A percentile compares a stretch with the other conserved stretches of the same genome.
Evolutionary conservation across 2,888 invertebrate genomes (phyloP).

Genomic region (Thecophora atra): DNA sequence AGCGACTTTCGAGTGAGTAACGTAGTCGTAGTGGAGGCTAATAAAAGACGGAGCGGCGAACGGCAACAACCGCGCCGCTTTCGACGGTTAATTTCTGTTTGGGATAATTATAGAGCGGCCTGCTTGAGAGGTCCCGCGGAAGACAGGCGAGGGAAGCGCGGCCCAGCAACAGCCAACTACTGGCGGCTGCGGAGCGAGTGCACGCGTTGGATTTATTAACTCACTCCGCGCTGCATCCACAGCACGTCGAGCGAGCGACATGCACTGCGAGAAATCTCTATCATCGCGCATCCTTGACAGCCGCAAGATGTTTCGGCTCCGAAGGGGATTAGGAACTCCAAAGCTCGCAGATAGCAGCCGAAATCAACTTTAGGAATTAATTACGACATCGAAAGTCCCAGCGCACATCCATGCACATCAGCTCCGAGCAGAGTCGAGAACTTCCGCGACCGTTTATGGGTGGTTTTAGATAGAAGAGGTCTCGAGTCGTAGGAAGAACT

Average conservation of each 20-base stretch:
- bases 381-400: too few relatives aligned
- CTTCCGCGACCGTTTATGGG: too few relatives aligned
- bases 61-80: slow-evolving; percentile 50
- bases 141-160: slow-evolving; percentile 30
- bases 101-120: slow-evolving; percentile 63
- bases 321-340: too few relatives aligned
- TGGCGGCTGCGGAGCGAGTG: slow-evolving; percentile 50
- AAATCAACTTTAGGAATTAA: too few relatives aligned
- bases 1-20: slow-evolving; percentile 1
- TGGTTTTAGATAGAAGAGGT: too few relatives aligned
- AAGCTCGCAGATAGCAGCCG: too few relatives aligned
- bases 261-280: slow-evolving; percentile 22
- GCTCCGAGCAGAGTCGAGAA: too few relatives aligned
- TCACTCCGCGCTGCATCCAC: slow-evolving; percentile 26
- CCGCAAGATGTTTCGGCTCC: neutral
- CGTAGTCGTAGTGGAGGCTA: slow-evolving; percentile 3
- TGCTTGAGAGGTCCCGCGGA: slow-evolving; percentile 30
- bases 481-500: too few relatives aligned
- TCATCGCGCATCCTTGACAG: neutral
- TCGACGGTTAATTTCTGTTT: slow-evolving; percentile 62
- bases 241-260: slow-evolving; percentile 15
- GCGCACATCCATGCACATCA: too few relatives aligned
- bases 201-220: slow-evolving; percentile 61
- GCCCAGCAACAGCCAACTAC: slow-evolving; percentile 30
- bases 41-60: neutral